These are phyloP conservation scores for Ryuthela nishihirai DNA, from an alignment of 2,888 invertebrate genomes.

Conservation along the genomic window DNA sequence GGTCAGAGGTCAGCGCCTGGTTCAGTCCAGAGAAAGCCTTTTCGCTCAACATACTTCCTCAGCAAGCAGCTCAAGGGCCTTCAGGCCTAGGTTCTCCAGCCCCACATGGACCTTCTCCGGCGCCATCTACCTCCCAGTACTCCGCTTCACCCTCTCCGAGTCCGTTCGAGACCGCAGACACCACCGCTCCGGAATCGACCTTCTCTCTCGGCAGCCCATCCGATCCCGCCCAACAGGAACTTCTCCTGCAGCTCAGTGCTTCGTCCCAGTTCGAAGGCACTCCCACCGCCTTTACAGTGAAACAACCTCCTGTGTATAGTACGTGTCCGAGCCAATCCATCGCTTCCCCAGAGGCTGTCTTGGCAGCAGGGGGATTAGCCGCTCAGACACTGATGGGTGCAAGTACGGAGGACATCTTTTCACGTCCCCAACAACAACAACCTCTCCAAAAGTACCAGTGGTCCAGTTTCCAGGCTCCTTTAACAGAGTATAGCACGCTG, in stretches of 20 bases:
- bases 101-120: slow-evolving; percentile 13
- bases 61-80: slow-evolving; percentile 14
- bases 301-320: slow-evolving; percentile 63
- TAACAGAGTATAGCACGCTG: slow-evolving; percentile 12
- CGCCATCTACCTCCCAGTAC: slow-evolving; percentile 19
- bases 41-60: slow-evolving; percentile 28
- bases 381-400: slow-evolving; percentile 13
- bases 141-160: background rate
- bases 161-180: slow-evolving; percentile 11
- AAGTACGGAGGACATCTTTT: slow-evolving; percentile 22
- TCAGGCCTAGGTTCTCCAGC: slow-evolving; percentile 9
- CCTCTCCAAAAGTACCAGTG: slow-evolving; percentile 17
- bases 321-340: slow-evolving; percentile 51
- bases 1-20: slow-evolving; percentile 20
- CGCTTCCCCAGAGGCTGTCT: slow-evolving; percentile 17
- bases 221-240: slow-evolving; percentile 20
- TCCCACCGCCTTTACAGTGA: slow-evolving; percentile 56
- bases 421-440: background rate
- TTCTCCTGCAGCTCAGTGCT: slow-evolving; percentile 23
- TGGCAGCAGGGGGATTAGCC: slow-evolving; percentile 17
- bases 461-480: slow-evolving; percentile 11
- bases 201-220: slow-evolving; percentile 10
- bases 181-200: slow-evolving; percentile 3
- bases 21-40: slow-evolving; percentile 28
- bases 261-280: slow-evolving; percentile 34